A percentile compares a stretch with the other conserved stretches of the same genome.
Conservation (phyloP, 2,888 invertebrate species). For the Pocota personata region DNA sequence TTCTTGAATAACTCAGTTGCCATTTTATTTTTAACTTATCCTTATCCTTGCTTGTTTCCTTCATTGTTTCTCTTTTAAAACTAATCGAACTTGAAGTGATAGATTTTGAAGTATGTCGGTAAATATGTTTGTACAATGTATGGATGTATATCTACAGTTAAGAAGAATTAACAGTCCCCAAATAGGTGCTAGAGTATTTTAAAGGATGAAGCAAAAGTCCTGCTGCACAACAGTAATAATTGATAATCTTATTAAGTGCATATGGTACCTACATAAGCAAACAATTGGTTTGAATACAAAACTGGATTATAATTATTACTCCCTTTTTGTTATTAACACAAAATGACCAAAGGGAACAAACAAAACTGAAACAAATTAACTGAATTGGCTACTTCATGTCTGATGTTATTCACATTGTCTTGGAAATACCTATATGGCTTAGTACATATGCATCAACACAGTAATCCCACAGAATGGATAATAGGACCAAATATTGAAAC, state of each 20-base stretch:
- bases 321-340: slow-evolving; percentile 29
- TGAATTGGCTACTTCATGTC: slow-evolving; percentile 49
- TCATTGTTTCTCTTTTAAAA: not conserved
- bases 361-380: slow-evolving; percentile 58
- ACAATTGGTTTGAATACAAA: slow-evolving; percentile 37
- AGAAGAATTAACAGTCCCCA: slow-evolving; percentile 13
- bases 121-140: too few species aligned
- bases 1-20: not conserved
- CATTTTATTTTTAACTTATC: slow-evolving; percentile 26
- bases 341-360: slow-evolving; percentile 9
- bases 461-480: slow-evolving; percentile 26
- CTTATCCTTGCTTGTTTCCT: slow-evolving; percentile 16
- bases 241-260: slow-evolving; percentile 62
- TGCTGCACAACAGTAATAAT: slow-evolving; percentile 44
- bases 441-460: slow-evolving; percentile 22
- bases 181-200: slow-evolving; percentile 10
- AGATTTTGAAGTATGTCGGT: not conserved
- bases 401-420: slow-evolving; percentile 23
- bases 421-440: slow-evolving; percentile 24
- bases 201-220: slow-evolving; percentile 27
- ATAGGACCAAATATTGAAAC: slow-evolving; percentile 11
- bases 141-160: slow-evolving; percentile 9
- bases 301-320: slow-evolving; percentile 21
- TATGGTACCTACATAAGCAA: slow-evolving; percentile 27
- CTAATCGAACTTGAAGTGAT: slow-evolving; percentile 27